Conservation (phyloP, 2,888 invertebrate species). For the Taenaris catops region DNA sequence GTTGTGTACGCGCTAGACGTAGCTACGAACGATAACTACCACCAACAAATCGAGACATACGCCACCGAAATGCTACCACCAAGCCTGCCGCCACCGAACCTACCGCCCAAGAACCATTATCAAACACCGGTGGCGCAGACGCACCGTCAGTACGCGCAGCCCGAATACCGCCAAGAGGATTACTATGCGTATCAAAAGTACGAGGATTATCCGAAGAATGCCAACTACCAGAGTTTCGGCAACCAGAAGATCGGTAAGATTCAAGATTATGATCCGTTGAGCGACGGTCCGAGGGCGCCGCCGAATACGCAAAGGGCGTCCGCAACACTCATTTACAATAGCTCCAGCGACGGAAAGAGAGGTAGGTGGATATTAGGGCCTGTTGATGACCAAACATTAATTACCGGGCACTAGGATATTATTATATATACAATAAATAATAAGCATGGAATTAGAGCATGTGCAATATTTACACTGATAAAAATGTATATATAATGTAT, state of each 20-base stretch:
- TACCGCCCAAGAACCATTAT: conserved; percentile 63
- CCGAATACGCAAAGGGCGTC: conserved; percentile 88
- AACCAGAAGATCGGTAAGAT: conserved; percentile 84
- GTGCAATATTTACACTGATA: too few species aligned
- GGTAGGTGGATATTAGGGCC: conserved; percentile 34
- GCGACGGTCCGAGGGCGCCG: conserved; percentile 83
- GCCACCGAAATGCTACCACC: conserved; percentile 68
- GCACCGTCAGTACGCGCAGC: conserved; percentile 26
- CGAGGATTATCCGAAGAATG: conserved; percentile 36
- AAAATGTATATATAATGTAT: too few species aligned
- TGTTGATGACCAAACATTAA: not conserved
- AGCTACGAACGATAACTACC: conserved; percentile 62
- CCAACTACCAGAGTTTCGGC: conserved; percentile 27
- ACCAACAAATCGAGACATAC: conserved; percentile 72
- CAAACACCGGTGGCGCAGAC: conserved; percentile 43
- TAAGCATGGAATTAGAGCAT: too few species aligned
- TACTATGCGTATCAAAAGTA: conserved; percentile 32
- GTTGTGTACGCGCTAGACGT: conserved; percentile 40
- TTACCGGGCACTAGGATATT: too few species aligned
- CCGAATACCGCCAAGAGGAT: conserved; percentile 27
- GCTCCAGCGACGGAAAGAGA: conserved; percentile 59
- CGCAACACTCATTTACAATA: conserved; percentile 91
- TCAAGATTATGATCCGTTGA: conserved; percentile 89
- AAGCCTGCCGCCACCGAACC: conserved; percentile 45
- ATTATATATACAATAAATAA: too few species aligned